Evolutionary conservation across 2,888 invertebrate genomes (phyloP).

Genomic region (Trisateles emortualis): DNA sequence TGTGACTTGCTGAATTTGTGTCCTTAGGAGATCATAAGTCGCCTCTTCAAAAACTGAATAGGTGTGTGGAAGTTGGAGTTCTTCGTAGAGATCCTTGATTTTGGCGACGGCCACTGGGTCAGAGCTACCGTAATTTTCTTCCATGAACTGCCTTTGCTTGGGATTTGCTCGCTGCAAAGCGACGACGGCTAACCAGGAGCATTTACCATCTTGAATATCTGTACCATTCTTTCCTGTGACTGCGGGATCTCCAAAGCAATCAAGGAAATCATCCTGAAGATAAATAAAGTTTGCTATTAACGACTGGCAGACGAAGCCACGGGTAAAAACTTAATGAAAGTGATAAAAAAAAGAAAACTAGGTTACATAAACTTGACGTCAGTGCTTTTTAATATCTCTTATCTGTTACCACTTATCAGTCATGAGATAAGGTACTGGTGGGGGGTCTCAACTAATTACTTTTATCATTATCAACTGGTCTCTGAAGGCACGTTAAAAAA

Average conservation of each 20-base stretch:
- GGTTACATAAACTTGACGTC: not conserved
- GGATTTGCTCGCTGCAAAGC: constrained; percentile 93
- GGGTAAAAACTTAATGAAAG: too few relatives aligned
- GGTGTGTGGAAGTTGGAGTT: constrained; percentile 91
- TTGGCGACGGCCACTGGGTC: constrained; percentile 89
- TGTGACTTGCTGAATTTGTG: constrained; percentile 94
- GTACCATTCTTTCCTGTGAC: constrained; percentile 96
- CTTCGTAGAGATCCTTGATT: constrained; percentile 92
- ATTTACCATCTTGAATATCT: constrained; percentile 98
- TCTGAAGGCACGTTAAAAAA: too few relatives aligned
- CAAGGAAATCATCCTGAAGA: constrained; percentile 93
- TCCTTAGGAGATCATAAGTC: constrained; percentile 92
- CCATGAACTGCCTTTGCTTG: constrained; percentile 90
- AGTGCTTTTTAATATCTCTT: not conserved
- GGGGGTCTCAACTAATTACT: not conserved
- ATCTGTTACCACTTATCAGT: not conserved
- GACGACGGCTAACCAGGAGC: constrained; percentile 97
- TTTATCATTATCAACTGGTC: not conserved
- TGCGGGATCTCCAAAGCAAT: constrained; percentile 95
- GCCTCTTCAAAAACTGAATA: constrained; percentile 94
- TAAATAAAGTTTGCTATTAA: not conserved
- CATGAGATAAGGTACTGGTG: not conserved
- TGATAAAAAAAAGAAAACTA: not conserved
- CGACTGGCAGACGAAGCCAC: too few relatives aligned
- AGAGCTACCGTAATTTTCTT: constrained; percentile 91